Conservation (phyloP, 2,113 vertebrate species). For the Amphiprion ocellaris region DNA sequence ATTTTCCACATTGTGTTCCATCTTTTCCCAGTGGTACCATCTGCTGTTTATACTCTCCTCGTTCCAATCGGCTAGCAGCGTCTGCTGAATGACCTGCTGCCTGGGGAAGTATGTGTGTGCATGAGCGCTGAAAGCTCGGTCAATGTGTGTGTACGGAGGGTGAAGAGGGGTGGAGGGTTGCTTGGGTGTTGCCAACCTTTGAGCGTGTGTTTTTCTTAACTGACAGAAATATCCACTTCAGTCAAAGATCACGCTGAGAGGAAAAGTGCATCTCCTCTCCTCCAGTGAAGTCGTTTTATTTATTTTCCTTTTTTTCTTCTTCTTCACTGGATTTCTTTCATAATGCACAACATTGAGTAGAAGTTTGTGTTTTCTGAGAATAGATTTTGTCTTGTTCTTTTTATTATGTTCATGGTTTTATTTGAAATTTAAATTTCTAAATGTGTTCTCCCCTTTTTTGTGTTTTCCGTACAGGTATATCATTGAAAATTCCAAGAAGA, state of each 20-base stretch:
- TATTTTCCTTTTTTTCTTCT: background rate
- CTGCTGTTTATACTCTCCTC: constrained; percentile 83
- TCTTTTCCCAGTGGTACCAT: constrained; percentile 84
- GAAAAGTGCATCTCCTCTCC: background rate
- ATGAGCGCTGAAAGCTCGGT: constrained; percentile 33
- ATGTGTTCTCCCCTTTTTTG: background rate
- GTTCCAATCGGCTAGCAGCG: constrained; percentile 75
- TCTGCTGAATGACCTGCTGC: constrained; percentile 77
- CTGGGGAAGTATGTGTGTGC: constrained; percentile 64
- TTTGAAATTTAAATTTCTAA: background rate
- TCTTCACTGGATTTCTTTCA: background rate
- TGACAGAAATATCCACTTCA: constrained; percentile 47
- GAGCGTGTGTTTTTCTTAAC: constrained; percentile 43
- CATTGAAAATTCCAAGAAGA: constrained; percentile 84
- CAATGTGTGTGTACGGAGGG: constrained; percentile 35
- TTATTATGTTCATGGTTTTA: background rate
- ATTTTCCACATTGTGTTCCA: constrained; percentile 82
- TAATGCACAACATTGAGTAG: background rate
- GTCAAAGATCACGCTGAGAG: constrained; percentile 29
- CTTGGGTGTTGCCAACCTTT: constrained; percentile 28
- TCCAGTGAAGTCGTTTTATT: background rate
- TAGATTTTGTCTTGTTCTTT: background rate
- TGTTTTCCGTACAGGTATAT: constrained; percentile 84
- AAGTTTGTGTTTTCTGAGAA: background rate
- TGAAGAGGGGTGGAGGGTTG: background rate